Evolutionary conservation across 2,888 invertebrate genomes (phyloP).

Genomic region (Ligdia adustata): DNA sequence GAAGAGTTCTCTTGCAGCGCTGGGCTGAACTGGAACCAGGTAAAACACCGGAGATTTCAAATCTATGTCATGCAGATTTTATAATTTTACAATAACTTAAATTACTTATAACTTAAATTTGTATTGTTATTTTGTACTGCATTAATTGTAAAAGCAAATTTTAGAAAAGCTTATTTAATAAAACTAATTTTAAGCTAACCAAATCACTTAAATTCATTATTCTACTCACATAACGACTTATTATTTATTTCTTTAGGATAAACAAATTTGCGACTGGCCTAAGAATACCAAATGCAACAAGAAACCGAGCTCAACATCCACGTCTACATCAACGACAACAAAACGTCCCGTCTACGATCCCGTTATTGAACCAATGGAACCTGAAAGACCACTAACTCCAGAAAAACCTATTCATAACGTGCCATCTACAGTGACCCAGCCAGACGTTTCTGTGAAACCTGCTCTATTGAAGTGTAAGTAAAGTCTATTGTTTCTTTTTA

Average conservation of each 20-base stretch:
- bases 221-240: no score
- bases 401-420: constrained; percentile 45
- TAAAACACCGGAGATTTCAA: no score
- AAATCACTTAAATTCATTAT: no score
- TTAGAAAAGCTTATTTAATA: no score
- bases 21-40: constrained; percentile 90
- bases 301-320: constrained; percentile 44
- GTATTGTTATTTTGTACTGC: no score
- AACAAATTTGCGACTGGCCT: constrained; percentile 90
- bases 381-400: constrained; percentile 28
- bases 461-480: constrained; percentile 62
- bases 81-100: no score
- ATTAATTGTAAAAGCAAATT: no score
- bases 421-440: constrained; percentile 61
- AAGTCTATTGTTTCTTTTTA: no score
- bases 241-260: constrained; percentile 59
- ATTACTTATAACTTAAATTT: no score
- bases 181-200: no score
- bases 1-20: constrained; percentile 88
- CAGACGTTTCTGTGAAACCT: constrained; percentile 53
- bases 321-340: constrained; percentile 52
- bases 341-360: constrained; percentile 43
- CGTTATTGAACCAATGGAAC: constrained; percentile 28
- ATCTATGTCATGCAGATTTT: no score
- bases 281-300: constrained; percentile 84